Percentiles rank a stretch among this genome's conserved stretches.
These are phyloP conservation scores for Flexamia atlantica DNA, from an alignment of 2,888 invertebrate genomes.

Conservation along the genomic window DNA sequence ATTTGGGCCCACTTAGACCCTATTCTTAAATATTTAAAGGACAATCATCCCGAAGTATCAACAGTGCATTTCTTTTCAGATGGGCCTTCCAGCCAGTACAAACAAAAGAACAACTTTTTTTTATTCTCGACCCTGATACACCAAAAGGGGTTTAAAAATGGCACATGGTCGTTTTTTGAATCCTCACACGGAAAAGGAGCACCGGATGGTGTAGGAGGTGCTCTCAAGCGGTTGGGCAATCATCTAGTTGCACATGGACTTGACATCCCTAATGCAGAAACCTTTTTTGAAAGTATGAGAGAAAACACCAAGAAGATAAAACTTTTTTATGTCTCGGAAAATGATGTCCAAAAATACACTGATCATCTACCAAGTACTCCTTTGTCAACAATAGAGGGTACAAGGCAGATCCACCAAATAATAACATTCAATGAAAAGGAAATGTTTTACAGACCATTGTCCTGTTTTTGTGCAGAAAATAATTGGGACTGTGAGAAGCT, in stretches of 20 bases:
- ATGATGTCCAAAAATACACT: background rate
- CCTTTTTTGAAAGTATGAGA: conserved; percentile 2
- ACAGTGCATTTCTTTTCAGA: conserved; percentile 56
- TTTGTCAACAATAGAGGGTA: no score
- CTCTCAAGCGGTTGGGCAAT: conserved; percentile 46
- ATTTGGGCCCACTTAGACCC: conserved; percentile 58
- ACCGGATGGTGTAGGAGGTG: no score
- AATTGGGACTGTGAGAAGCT: no score
- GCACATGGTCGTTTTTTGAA: conserved; percentile 53
- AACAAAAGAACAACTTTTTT: conserved; percentile 52
- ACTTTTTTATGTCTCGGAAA: conserved; percentile 20
- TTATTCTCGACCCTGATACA: conserved; percentile 20
- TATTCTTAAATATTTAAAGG: conserved; percentile 8
- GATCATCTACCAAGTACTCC: no score
- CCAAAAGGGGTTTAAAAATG: conserved; percentile 50
- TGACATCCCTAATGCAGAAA: conserved; percentile 44
- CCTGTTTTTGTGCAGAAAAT: no score
- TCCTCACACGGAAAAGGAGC: conserved; percentile 58
- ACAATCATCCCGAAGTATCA: conserved; percentile 19
- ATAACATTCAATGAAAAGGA: no score
- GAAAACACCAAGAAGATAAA: no score
- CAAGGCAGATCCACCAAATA: no score
- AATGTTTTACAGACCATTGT: no score
- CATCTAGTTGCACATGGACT: conserved; percentile 45
- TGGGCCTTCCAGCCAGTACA: conserved; percentile 50